Evolutionary conservation across 1,140 invertebrate species (phyloP), one percentile per base, ranked within the genome.

Genomic region (Zaprionus tsacasi): DNA sequence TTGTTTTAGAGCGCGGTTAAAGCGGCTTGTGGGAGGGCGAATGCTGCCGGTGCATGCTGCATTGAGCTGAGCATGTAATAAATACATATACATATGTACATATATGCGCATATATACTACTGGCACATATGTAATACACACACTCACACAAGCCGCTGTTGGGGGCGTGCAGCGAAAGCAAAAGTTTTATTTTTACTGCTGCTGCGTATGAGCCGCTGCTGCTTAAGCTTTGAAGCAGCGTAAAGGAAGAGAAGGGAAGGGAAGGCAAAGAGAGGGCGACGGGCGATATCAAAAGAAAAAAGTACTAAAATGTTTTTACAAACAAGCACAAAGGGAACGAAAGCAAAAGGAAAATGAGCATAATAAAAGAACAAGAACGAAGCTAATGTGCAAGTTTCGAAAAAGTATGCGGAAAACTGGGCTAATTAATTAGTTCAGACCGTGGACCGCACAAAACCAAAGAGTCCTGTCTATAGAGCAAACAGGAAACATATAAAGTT

Each of bases 1-100:
- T 50, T 58, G 72, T 75, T 79, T 73, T 82, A 79, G 63, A 61
- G 60, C 61, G 33, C 61, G 48, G 48, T 55, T 56, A 40, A 74
- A 63, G 60, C 59, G 36, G 36, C 58, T 70, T 61, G 50, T 63
- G 68, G 59, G 73, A 64, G 66, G 55, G 43, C 33, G 59, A 60
- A 68, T 69, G 69, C 77, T 81, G 76, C 79, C 81, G 81, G 76
- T 85, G 81, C 81, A 83, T 82, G 76, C 80, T 82, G 81, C 76
- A 82, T 76, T 69, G 78, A n/a, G 65, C 75, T 50, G 45, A 48
- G 45, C 55, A 36, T 43, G 27, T 30, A 30, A 30, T 30, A 30
- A 30, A 30, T 30, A 30, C 27, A 30, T 30, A 30, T 30, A 30
- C 6, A 30, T 30, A 30, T 35, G 10, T 35, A 35, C 30, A 33